Evolutionary conservation across 2,113 vertebrate genomes (phyloP).

Genomic region (Phaethornis superciliosus): DNA sequence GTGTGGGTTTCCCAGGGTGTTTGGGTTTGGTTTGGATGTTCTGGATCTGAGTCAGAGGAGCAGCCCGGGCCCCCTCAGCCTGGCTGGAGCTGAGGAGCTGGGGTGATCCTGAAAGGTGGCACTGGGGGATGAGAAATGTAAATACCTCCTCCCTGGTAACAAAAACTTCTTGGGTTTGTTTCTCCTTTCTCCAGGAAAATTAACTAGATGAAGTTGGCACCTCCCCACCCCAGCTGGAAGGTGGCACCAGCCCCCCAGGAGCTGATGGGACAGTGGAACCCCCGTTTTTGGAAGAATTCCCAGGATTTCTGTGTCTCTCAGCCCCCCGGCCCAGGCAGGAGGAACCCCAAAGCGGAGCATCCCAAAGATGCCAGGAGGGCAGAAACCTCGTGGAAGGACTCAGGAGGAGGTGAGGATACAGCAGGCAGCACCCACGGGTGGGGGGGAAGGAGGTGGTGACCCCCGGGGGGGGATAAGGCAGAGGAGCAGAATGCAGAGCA

Average conservation of each 20-base stretch:
- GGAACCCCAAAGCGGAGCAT: background rate
- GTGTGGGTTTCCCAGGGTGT: background rate
- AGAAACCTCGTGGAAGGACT: fast-evolving
- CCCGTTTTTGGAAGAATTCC: too few species aligned
- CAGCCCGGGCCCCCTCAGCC: background rate
- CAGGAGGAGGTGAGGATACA: background rate
- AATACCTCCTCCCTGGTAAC: background rate
- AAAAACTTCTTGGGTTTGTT: background rate
- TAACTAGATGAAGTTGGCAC: background rate
- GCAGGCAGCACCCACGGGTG: background rate
- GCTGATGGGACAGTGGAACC: too few species aligned
- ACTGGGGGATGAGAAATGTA: too few species aligned
- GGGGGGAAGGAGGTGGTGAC: background rate
- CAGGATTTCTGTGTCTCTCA: too few species aligned
- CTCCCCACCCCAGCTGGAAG: too few species aligned
- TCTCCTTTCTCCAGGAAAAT: background rate
- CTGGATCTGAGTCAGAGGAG: background rate
- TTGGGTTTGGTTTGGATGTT: too few species aligned
- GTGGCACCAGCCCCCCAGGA: too few species aligned
- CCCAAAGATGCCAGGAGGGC: too few species aligned
- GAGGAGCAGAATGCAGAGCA: background rate
- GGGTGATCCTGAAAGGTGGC: too few species aligned
- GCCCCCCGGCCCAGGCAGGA: too few species aligned
- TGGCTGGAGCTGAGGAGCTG: too few species aligned
- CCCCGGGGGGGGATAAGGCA: background rate